A percentile compares a stretch with the other conserved stretches of the same genome.
These are phyloP conservation scores for Netelia virgata DNA, from an alignment of 2,888 invertebrate genomes.

Conservation along the genomic window DNA sequence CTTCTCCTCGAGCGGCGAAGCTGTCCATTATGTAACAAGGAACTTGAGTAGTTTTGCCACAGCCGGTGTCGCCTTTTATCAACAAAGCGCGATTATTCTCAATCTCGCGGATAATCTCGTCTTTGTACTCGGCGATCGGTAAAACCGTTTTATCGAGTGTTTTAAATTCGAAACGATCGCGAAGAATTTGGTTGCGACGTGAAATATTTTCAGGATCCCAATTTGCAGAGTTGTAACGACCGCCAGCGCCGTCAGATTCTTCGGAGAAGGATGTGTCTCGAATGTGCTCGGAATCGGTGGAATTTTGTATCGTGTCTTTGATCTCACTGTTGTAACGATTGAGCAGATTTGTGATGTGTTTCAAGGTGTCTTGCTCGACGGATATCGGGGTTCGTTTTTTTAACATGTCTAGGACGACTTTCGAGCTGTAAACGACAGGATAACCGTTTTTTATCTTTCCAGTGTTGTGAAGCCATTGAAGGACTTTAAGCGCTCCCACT, in stretches of 20 bases:
- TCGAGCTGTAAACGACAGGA: constrained; percentile 86
- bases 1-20: constrained; percentile 83
- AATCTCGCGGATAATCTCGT: constrained; percentile 86
- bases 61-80: constrained; percentile 90
- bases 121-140: constrained; percentile 78
- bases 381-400: constrained; percentile 80
- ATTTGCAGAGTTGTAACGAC: constrained; percentile 27
- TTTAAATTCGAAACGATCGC: constrained; percentile 32
- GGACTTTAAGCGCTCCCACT: constrained; percentile 86
- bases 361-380: constrained; percentile 83
- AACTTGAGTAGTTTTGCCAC: constrained; percentile 91
- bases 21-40: constrained; percentile 88
- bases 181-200: constrained; percentile 51
- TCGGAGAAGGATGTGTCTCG: constrained; percentile 22
- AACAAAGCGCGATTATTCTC: constrained; percentile 86
- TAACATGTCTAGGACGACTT: constrained; percentile 82
- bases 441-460: constrained; percentile 85
- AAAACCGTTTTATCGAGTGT: background rate
- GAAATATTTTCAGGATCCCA: background rate
- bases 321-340: constrained; percentile 83
- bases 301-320: constrained; percentile 30
- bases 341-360: constrained; percentile 85
- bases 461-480: constrained; percentile 86
- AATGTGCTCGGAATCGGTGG: background rate
- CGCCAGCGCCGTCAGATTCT: constrained; percentile 62